Evolutionary conservation across 2,797 vertebrate species (phyloP).

Genomic region (Pelochelys cantorii): DNA sequence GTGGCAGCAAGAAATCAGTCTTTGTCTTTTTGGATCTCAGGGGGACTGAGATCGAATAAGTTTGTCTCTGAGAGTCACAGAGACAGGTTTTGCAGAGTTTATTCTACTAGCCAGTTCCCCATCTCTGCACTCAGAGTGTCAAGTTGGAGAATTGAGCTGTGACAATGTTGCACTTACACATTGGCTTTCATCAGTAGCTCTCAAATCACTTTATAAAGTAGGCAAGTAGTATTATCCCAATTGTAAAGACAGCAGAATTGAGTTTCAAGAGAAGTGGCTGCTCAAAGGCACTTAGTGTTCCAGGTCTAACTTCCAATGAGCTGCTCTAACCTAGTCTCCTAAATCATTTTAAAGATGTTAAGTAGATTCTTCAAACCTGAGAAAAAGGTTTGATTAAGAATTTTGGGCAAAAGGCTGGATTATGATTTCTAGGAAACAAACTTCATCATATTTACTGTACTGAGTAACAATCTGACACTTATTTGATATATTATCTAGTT

Average conservation of each 20-base stretch:
- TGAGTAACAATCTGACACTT: not conserved
- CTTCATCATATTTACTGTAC: not conserved
- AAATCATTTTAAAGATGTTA: not conserved
- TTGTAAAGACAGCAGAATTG: not conserved
- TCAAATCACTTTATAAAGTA: not conserved
- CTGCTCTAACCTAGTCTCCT: not conserved
- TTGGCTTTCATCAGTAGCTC: not conserved
- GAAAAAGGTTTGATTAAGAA: not conserved
- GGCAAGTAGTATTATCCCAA: not conserved
- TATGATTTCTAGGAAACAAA: not conserved
- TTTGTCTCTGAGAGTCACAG: no score
- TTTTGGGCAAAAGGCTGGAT: not conserved
- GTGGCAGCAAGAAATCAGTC: no score
- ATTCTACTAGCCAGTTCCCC: no score
- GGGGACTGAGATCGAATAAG: no score
- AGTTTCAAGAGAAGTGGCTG: not conserved
- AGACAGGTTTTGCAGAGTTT: no score
- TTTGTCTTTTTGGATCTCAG: no score
- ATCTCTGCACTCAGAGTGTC: no score
- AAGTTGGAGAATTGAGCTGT: no score
- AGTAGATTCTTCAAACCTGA: not conserved
- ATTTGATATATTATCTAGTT: not conserved
- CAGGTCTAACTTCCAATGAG: not conserved
- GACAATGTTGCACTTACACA: not conserved
- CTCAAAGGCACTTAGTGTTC: not conserved